phyloP scores from a whole-genome alignment of 2,888 invertebrate genomes.

The Leucania comma region DNA sequence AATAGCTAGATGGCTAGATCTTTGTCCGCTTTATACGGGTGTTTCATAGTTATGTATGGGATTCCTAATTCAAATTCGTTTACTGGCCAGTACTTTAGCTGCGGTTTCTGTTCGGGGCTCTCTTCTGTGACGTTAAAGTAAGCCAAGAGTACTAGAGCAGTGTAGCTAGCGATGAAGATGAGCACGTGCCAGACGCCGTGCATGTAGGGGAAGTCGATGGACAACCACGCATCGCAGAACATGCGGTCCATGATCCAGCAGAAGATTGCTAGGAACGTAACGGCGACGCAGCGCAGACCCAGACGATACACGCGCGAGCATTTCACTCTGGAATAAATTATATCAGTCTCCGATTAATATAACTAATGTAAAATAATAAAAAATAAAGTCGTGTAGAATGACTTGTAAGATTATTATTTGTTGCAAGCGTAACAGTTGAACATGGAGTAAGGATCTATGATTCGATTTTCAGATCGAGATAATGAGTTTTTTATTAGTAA shows the following conservation, averaged over 20 bases:
- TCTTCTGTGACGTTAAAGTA: conserved; percentile 95
- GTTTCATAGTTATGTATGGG: conserved; percentile 93
- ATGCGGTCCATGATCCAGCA: conserved; percentile 95
- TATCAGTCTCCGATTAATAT: neutral
- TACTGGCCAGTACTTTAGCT: conserved; percentile 94
- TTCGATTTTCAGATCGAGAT: neutral
- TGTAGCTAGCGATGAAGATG: conserved; percentile 95
- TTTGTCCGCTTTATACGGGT: conserved; percentile 88
- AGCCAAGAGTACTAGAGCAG: conserved; percentile 94
- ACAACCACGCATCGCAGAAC: conserved; percentile 95
- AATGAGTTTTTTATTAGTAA: neutral
- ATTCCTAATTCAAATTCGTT: conserved; percentile 95
- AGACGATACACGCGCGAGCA: conserved; percentile 93
- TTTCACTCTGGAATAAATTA: conserved; percentile 85
- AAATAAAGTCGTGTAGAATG: neutral
- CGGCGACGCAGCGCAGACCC: conserved; percentile 93
- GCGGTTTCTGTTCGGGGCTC: conserved; percentile 93
- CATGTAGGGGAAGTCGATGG: conserved; percentile 95
- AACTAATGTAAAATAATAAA: neutral
- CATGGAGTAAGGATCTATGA: neutral
- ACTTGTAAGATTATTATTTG: neutral
- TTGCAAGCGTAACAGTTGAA: neutral
- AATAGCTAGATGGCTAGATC: conserved; percentile 85
- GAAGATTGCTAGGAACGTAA: conserved; percentile 93
- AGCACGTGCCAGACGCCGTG: conserved; percentile 96